Conservation (phyloP, 2,113 vertebrate genomes). For the Ameiurus melas region DNA sequence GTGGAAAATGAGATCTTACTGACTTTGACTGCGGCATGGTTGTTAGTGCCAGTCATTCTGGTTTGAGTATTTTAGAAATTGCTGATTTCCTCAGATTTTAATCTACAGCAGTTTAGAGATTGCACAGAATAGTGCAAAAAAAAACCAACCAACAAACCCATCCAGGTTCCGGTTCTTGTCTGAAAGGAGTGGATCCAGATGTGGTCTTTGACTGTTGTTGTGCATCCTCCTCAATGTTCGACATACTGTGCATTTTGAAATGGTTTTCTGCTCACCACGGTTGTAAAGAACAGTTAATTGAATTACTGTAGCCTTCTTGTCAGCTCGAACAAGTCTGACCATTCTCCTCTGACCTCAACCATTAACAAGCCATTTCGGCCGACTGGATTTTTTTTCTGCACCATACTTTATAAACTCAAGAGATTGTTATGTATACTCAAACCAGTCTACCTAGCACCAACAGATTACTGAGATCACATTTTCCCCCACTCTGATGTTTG, state of each 20-base stretch:
- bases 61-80: neutral
- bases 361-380: too few species aligned
- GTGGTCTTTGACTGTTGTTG: neutral
- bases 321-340: neutral
- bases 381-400: neutral
- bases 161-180: neutral
- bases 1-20: too few species aligned
- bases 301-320: neutral
- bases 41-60: neutral
- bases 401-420: neutral
- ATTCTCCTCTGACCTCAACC: too few species aligned
- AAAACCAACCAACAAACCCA: neutral
- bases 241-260: neutral
- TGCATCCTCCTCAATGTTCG: neutral
- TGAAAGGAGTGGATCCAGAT: neutral
- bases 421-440: neutral
- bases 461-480: neutral
- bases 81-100: neutral
- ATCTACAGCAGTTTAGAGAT: neutral
- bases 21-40: neutral
- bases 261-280: neutral
- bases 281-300: neutral
- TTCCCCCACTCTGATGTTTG: neutral
- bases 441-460: neutral
- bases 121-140: neutral